Evolutionary conservation across 2,888 invertebrate genomes (phyloP).

Genomic region (Tetragonula carbonaria): DNA sequence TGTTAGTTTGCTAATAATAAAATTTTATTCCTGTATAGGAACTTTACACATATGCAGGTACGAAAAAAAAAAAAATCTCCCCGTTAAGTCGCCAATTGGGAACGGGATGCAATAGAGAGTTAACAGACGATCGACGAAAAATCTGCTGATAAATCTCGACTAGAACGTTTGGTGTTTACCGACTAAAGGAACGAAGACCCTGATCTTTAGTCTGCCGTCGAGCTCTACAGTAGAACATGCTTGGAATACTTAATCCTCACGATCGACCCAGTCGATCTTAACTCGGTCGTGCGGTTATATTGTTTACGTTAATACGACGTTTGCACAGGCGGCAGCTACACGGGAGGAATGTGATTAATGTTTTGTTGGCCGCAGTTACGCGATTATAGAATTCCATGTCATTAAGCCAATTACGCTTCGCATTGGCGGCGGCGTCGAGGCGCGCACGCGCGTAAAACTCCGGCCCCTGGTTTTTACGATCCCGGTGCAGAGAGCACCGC

Average conservation of each 20-base stretch:
- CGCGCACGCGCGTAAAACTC: slow-evolving; percentile 27
- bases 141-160: no score
- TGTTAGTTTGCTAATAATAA: no score
- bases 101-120: no score
- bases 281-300: background rate
- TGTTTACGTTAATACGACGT: slow-evolving; percentile 24
- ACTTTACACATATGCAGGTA: no score
- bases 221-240: background rate
- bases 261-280: no score
- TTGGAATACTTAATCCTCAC: background rate
- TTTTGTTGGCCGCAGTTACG: slow-evolving; percentile 21
- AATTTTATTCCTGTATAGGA: no score
- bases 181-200: background rate
- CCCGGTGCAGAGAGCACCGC: slow-evolving; percentile 36
- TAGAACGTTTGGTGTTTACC: background rate
- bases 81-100: no score
- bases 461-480: slow-evolving; percentile 41
- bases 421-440: slow-evolving; percentile 16
- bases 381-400: slow-evolving; percentile 40
- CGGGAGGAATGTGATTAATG: slow-evolving; percentile 25
- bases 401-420: slow-evolving; percentile 40
- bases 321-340: slow-evolving; percentile 13
- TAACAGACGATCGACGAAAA: no score
- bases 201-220: background rate
- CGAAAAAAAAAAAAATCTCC: no score